These are phyloP conservation scores for Brenthis hecate DNA, from an alignment of 2,888 invertebrate genomes.

Conservation along the genomic window DNA sequence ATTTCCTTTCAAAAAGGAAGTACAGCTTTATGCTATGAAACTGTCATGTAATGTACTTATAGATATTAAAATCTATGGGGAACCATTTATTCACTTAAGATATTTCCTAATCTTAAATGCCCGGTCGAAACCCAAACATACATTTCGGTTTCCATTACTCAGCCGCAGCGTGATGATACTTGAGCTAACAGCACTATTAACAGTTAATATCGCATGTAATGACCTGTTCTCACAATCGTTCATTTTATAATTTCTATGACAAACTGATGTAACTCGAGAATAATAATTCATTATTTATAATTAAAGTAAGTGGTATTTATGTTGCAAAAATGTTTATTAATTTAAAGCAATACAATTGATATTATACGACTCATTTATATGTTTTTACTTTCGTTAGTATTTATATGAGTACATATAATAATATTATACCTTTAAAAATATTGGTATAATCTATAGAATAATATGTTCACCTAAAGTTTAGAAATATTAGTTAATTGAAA, in stretches of 20 bases:
- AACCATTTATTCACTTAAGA: neutral
- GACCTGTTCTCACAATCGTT: constrained; percentile 45
- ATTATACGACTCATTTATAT: too few species aligned
- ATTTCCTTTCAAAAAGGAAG: too few species aligned
- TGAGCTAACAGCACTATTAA: constrained; percentile 39
- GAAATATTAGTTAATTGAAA: neutral
- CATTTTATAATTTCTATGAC: constrained; percentile 29
- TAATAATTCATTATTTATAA: neutral
- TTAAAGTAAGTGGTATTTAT: neutral
- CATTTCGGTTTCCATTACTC: constrained; percentile 33
- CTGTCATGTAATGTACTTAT: too few species aligned
- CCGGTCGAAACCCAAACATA: constrained; percentile 19
- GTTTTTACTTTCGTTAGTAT: too few species aligned
- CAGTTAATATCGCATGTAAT: constrained; percentile 40
- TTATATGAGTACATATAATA: too few species aligned
- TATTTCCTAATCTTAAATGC: constrained; percentile 15
- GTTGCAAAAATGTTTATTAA: too few species aligned
- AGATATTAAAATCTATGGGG: neutral
- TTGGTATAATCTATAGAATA: too few species aligned
- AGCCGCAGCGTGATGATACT: constrained; percentile 33
- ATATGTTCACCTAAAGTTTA: too few species aligned
- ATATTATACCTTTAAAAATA: too few species aligned
- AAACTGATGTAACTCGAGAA: constrained; percentile 28
- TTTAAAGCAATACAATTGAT: too few species aligned
- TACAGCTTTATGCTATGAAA: too few species aligned